Conservation (phyloP, 2,888 invertebrate genomes). For the Punctoribates punctum region DNA sequence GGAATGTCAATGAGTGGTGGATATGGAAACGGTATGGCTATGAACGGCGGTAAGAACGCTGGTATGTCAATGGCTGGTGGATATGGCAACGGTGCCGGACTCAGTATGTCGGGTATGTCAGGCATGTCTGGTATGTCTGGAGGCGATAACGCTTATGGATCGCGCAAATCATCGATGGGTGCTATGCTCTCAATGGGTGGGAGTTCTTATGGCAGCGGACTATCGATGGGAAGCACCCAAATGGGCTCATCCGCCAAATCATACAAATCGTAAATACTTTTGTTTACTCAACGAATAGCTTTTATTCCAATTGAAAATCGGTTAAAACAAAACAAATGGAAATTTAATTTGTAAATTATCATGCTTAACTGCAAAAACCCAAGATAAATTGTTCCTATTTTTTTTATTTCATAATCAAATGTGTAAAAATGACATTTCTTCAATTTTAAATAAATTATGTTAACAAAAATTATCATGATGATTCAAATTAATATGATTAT, state of each 20-base stretch:
- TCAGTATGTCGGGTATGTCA: constrained; percentile 1
- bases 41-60: background rate
- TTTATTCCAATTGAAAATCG: background rate
- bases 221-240: background rate
- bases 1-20: background rate
- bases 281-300: background rate
- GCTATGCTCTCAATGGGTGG: background rate
- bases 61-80: background rate
- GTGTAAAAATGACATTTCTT: too few relatives aligned
- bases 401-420: too few relatives aligned
- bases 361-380: too few relatives aligned
- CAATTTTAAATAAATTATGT: too few relatives aligned
- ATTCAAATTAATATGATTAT: too few relatives aligned
- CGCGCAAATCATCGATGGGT: background rate
- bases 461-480: too few relatives aligned
- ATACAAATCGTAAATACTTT: background rate
- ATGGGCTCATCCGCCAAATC: background rate
- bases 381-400: too few relatives aligned
- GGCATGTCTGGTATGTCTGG: background rate
- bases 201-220: background rate
- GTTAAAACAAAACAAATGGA: background rate
- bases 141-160: background rate
- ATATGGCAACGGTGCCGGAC: constrained; percentile 37
- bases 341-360: too few relatives aligned
- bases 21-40: background rate